These are phyloP conservation scores for Spondyliosoma cantharus DNA, from an alignment of 2,797 vertebrate genomes.

Conservation along the genomic window DNA sequence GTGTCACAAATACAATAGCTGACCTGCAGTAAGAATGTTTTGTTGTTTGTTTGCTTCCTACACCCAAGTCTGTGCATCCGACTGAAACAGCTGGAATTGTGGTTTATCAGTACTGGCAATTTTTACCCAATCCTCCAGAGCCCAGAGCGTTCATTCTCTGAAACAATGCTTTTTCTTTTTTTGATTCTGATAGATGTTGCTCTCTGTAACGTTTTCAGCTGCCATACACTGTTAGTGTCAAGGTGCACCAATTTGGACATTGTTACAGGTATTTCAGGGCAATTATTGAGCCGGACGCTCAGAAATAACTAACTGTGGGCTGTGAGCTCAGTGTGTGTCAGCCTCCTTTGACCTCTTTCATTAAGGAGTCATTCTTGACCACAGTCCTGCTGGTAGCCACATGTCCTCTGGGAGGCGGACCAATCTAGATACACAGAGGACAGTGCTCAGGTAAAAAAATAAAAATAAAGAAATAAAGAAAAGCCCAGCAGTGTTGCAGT, in stretches of 20 bases:
- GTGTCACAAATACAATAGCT: background rate
- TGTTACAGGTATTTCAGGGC: slow-evolving; percentile 12
- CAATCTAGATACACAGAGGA: slow-evolving; percentile 26
- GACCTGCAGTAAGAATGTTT: background rate
- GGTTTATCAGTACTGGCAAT: background rate
- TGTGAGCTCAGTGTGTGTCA: slow-evolving; percentile 30
- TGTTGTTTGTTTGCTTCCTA: background rate
- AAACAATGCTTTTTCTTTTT: background rate
- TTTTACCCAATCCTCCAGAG: background rate
- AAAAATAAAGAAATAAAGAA: background rate
- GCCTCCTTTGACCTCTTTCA: slow-evolving; percentile 47
- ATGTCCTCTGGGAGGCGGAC: slow-evolving; percentile 19
- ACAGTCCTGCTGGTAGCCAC: slow-evolving; percentile 26
- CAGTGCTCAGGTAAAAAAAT: background rate
- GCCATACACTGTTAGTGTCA: background rate
- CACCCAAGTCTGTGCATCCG: background rate
- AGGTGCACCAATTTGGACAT: slow-evolving; percentile 1
- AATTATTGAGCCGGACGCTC: slow-evolving; percentile 21
- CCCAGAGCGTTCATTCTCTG: background rate
- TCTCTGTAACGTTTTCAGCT: slow-evolving; percentile 8
- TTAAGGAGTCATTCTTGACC: slow-evolving; percentile 51
- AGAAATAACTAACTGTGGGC: slow-evolving; percentile 22
- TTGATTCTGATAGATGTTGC: background rate
- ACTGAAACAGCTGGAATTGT: background rate
- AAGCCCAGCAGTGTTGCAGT: slow-evolving; percentile 9